Conservation (phyloP, 1,140 invertebrate genomes). For the Hetaerina americana region DNA sequence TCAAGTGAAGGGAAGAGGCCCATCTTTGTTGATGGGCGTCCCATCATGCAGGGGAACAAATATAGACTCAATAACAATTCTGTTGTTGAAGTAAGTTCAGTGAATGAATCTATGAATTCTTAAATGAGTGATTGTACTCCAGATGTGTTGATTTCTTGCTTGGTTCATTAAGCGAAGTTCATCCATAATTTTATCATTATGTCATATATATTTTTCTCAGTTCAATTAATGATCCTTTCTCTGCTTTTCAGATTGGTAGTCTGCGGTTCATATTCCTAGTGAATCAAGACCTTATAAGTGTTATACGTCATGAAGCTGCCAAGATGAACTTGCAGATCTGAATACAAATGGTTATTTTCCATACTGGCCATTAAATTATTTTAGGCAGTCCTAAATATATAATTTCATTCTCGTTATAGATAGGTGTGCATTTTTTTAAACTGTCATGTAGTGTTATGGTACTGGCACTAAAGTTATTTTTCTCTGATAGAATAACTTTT, state of each 20-base stretch:
- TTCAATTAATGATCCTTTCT: no score
- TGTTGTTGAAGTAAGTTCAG: constrained; percentile 71
- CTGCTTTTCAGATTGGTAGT: constrained; percentile 68
- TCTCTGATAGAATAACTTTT: no score
- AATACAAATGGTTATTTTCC: not conserved
- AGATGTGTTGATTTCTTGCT: constrained; percentile 7
- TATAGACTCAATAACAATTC: constrained; percentile 83
- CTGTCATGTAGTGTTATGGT: no score
- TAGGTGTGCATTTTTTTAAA: constrained; percentile 1
- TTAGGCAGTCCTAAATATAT: not conserved
- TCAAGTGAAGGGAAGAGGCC: constrained; percentile 90
- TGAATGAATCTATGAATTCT: not conserved
- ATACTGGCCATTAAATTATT: not conserved
- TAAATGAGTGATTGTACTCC: not conserved
- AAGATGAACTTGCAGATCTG: constrained; percentile 41
- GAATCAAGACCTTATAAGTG: constrained; percentile 80
- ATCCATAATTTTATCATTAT: not conserved
- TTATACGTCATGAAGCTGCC: constrained; percentile 66
- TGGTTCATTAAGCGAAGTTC: not conserved
- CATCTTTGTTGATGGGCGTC: constrained; percentile 86
- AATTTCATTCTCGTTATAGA: not conserved
- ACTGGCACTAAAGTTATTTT: no score
- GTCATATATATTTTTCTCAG: not conserved
- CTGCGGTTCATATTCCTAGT: constrained; percentile 85
- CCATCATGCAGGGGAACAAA: constrained; percentile 74